Percentiles rank a stretch among this genome's conserved stretches.
Evolutionary conservation across 2,888 invertebrate species (phyloP).

Genomic region (Pemphredon lugubris): DNA sequence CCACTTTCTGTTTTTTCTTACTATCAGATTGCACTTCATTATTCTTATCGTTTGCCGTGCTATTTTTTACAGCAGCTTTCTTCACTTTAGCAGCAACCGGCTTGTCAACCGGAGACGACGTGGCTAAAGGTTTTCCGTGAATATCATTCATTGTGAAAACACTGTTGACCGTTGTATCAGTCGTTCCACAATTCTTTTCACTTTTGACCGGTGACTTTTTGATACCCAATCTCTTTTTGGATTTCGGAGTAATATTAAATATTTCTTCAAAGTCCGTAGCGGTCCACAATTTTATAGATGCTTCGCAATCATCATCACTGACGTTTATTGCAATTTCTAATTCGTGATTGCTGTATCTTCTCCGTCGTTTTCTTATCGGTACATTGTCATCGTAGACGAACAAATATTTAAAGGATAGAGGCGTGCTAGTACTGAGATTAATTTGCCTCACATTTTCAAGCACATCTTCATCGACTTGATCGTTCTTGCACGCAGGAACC

Average conservation of each 20-base stretch:
- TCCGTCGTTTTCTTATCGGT: slow-evolving; percentile 66
- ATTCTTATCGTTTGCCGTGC: slow-evolving; percentile 12
- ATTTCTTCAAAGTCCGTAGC: slow-evolving; percentile 71
- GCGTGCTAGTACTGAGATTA: slow-evolving; percentile 23
- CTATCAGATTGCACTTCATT: slow-evolving; percentile 14
- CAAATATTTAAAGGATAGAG: slow-evolving; percentile 59
- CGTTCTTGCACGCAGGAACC: slow-evolving; percentile 64
- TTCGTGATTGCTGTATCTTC: slow-evolving; percentile 68
- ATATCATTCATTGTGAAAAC: slow-evolving; percentile 32
- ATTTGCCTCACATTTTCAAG: not conserved
- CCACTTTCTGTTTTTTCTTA: slow-evolving; percentile 30
- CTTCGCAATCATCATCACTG: slow-evolving; percentile 56
- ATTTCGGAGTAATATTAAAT: slow-evolving; percentile 67
- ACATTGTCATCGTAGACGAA: slow-evolving; percentile 71
- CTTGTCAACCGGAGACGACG: slow-evolving; percentile 71
- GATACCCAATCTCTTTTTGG: slow-evolving; percentile 55
- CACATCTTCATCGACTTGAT: not conserved
- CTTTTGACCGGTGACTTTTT: slow-evolving; percentile 48
- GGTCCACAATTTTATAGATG: slow-evolving; percentile 59
- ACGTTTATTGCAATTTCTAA: slow-evolving; percentile 65
- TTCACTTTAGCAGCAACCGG: slow-evolving; percentile 34
- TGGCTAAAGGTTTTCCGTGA: slow-evolving; percentile 66
- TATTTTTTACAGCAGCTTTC: slow-evolving; percentile 28
- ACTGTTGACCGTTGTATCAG: slow-evolving; percentile 25
- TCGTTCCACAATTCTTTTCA: slow-evolving; percentile 27